These are phyloP conservation scores for Xerus inauris DNA, from an alignment of 2,113 vertebrate species.

Conservation along the genomic window DNA sequence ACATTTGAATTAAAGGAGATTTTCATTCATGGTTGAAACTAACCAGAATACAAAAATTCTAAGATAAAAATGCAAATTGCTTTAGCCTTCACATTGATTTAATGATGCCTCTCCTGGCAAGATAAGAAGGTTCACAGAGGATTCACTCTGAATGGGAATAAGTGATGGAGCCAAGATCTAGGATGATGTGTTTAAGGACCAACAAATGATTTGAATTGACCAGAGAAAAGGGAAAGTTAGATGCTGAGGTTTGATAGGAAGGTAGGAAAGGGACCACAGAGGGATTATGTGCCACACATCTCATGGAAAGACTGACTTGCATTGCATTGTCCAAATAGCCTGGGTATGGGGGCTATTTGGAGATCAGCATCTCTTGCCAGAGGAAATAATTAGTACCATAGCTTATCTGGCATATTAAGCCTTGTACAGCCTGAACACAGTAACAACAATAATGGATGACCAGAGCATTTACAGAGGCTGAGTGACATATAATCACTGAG, in stretches of 20 bases:
- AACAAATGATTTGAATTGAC: neutral
- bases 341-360: neutral
- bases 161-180: neutral
- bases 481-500: neutral
- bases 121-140: neutral
- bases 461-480: neutral
- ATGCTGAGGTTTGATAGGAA: neutral
- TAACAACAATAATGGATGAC: neutral
- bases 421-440: neutral
- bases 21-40: neutral
- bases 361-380: neutral
- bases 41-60: neutral
- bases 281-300: neutral
- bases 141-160: neutral
- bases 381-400: neutral
- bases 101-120: neutral
- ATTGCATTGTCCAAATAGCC: too few species aligned
- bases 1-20: conserved; percentile 5
- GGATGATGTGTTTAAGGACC: neutral
- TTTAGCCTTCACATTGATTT: neutral
- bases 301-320: neutral
- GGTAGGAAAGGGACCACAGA: neutral
- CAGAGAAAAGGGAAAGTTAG: neutral
- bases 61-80: neutral
- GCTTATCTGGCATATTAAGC: neutral